Base-by-base conservation (phyloP, 2,888 invertebrate genomes). In the Drosophila dives region DNA sequence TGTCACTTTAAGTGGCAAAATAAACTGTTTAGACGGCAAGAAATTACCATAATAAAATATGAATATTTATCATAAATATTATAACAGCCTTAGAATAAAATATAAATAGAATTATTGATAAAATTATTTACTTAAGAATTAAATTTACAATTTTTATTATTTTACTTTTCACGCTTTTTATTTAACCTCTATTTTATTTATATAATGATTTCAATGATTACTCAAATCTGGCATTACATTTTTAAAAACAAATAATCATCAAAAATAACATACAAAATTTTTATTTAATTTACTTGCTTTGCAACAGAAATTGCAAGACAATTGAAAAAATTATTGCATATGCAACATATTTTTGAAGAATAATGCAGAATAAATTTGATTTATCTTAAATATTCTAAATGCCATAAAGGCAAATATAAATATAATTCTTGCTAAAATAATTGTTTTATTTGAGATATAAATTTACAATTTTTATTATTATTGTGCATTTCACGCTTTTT, bases 1-100 rank as follows among this genome's bases (percentile, higher is more conserved):
- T 58, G 40, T 23, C 51, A 26, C 59, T 72, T 55, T 49, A 48
- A 50, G 38, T 12, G 40, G 7, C 49, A 36, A 20, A 29, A 20
- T n/a, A 54, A 63, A 51, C 42, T 49, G 34, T 38, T 60, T 11
- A 32, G 7, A 26, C 0, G 15, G 10, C 26, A 40, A 32, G 15
- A 12, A 49, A 26, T 20, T 17, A 8, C 2, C 12, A 54, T 11
- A 29, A 6, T 34, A 50, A 29, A 50, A 49, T 48, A 26, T 29
- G 3, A 29, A 26, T n/a, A 10, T 23, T 11, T 17, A 17, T 10
- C 10, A 29, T 10, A 15, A 17, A n/a, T 10, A 15, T 38, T 26
- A 29, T 38, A 45, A 1, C 12, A 45, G 1, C 3, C 10, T 4
- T 4, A 3, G 15, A 51, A 2, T 5, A 2, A 23, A 20, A 1